Evolutionary conservation across 2,888 invertebrate species (phyloP).

Genomic region (Cantharis nigra): DNA sequence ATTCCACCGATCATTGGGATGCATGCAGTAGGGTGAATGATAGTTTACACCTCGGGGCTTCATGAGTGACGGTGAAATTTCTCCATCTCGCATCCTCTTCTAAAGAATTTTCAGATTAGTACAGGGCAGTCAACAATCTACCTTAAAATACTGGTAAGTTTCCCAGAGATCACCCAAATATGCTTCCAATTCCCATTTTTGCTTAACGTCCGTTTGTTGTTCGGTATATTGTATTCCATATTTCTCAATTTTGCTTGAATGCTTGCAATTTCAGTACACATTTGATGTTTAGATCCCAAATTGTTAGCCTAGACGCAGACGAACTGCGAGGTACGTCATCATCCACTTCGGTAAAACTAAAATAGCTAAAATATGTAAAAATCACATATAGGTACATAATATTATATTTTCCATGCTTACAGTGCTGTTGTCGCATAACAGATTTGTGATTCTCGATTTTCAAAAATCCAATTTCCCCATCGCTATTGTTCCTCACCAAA

Average conservation of each 20-base stretch:
- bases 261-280: neutral
- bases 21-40: slow-evolving; percentile 37
- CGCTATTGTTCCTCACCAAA: slow-evolving; percentile 75
- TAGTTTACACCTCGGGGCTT: slow-evolving; percentile 28
- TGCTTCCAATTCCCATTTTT: neutral
- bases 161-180: neutral
- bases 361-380: too few species aligned
- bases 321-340: neutral
- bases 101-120: neutral
- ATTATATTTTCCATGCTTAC: slow-evolving; percentile 31
- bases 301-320: accelerated
- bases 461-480: slow-evolving; percentile 72
- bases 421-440: slow-evolving; percentile 58
- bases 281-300: neutral
- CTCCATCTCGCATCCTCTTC: slow-evolving; percentile 30
- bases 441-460: slow-evolving; percentile 65
- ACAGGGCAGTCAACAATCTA: neutral
- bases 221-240: neutral
- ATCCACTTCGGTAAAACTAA: too few species aligned
- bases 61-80: neutral
- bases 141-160: neutral
- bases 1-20: slow-evolving; percentile 45
- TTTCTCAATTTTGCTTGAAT: neutral
- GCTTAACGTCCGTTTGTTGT: neutral
- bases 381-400: too few species aligned